These are phyloP conservation scores for Tichodroma muraria DNA, from an alignment of 2,113 vertebrate genomes.

Conservation along the genomic window DNA sequence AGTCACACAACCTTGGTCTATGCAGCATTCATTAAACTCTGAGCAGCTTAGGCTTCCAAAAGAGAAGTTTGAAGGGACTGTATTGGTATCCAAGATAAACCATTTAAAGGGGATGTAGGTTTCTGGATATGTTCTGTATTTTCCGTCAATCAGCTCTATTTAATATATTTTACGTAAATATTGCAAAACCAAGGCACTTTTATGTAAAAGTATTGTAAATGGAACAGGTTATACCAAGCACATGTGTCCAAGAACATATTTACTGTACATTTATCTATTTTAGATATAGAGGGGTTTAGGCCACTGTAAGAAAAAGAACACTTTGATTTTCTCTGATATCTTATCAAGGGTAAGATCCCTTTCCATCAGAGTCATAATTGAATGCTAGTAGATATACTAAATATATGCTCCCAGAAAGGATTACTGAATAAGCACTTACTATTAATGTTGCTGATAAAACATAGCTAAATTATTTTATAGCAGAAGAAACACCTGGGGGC, in stretches of 20 bases:
- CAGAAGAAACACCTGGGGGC: slow-evolving; percentile 13
- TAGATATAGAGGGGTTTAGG: background rate
- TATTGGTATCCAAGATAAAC: background rate
- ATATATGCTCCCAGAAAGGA: background rate
- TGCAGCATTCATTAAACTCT: background rate
- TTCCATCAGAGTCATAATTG: background rate
- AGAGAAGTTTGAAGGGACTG: background rate
- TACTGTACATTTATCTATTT: background rate
- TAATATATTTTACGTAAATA: background rate
- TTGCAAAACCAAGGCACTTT: background rate
- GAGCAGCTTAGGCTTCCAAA: background rate
- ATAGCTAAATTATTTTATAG: slow-evolving; percentile 32
- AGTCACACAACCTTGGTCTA: background rate
- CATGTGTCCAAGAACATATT: background rate
- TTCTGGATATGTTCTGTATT: background rate
- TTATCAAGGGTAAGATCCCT: background rate
- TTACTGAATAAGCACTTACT: slow-evolving; percentile 12
- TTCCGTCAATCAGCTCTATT: background rate
- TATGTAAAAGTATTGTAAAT: background rate
- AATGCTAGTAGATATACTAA: background rate
- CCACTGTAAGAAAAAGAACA: background rate
- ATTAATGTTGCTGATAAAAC: slow-evolving; percentile 47
- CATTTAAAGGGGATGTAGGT: background rate
- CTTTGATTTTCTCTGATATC: background rate
- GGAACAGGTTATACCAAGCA: background rate